phyloP scores from a whole-genome alignment of 2,888 invertebrate genomes.

The Eulithis testata region DNA sequence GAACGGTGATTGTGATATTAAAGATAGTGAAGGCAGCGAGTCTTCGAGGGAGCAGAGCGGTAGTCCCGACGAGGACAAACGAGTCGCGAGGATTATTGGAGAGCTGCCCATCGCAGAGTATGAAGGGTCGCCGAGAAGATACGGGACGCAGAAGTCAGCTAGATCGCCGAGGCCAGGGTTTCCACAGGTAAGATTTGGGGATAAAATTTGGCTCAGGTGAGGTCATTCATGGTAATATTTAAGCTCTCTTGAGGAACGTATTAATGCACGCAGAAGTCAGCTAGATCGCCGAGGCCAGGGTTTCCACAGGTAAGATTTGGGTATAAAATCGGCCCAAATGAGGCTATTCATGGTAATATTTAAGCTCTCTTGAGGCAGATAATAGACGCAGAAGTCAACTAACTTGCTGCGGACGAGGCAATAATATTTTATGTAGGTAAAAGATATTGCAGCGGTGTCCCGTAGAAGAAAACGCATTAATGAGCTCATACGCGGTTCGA shows the following conservation, averaged over 20 bases:
- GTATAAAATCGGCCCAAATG: too few species aligned
- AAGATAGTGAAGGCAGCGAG: conserved; percentile 78
- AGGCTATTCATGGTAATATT: too few species aligned
- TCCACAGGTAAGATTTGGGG: conserved; percentile 92
- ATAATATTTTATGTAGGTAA: too few species aligned
- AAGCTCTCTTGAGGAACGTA: too few species aligned
- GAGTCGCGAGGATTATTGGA: conserved; percentile 89
- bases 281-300: conserved; percentile 92
- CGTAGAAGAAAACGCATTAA: too few species aligned
- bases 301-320: conserved; percentile 94
- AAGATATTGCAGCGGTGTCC: too few species aligned
- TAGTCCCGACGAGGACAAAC: conserved; percentile 73
- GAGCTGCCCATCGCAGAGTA: conserved; percentile 96
- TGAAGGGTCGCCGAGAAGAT: conserved; percentile 94
- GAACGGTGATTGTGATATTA: conserved; percentile 79
- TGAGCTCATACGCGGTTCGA: too few species aligned
- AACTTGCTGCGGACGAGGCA: too few species aligned
- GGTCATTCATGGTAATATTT: too few species aligned
- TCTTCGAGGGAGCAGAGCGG: conserved; percentile 71
- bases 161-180: conserved; percentile 94
- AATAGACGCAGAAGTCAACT: conserved; percentile 89
- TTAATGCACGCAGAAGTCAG: conserved; percentile 89
- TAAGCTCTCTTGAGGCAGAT: too few species aligned
- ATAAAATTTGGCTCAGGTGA: too few species aligned
- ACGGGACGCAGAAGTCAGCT: conserved; percentile 90